A percentile compares a stretch with the other conserved stretches of the same genome.
phyloP scores from a whole-genome alignment of 2,888 invertebrate species.

The Cotesia congregata region DNA sequence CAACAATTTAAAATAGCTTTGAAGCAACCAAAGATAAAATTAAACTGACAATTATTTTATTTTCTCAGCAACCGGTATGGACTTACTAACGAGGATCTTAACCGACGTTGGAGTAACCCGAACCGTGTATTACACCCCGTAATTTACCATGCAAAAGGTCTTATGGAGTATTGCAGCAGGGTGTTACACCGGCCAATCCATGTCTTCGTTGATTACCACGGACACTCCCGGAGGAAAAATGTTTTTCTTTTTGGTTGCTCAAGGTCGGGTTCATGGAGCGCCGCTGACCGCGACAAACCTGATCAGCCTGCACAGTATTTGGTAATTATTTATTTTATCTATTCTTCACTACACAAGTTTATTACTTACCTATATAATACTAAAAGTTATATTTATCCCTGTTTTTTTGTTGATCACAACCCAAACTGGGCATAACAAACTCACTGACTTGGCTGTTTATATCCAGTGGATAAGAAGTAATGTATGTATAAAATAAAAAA shows the following conservation, averaged over 20 bases:
- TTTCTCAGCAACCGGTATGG: conserved; percentile 82
- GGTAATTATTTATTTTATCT: conserved; percentile 66
- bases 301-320: conserved; percentile 76
- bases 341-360: conserved; percentile 48
- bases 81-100: conserved; percentile 87
- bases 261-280: conserved; percentile 78
- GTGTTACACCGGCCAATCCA: conserved; percentile 75
- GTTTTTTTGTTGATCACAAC: too few relatives aligned
- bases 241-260: conserved; percentile 90
- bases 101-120: conserved; percentile 87
- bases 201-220: conserved; percentile 84
- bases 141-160: conserved; percentile 85
- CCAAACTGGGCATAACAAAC: too few relatives aligned
- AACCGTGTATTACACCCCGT: conserved; percentile 82
- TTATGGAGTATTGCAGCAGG: conserved; percentile 76
- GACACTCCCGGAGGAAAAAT: conserved; percentile 87
- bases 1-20: background rate
- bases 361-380: conserved; percentile 14
- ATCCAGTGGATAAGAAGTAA: too few relatives aligned
- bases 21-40: conserved; percentile 10
- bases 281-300: conserved; percentile 73
- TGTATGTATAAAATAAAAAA: background rate
- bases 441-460: too few relatives aligned
- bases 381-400: background rate
- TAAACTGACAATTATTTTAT: conserved; percentile 2